Evolutionary conservation across 2,113 vertebrate genomes (phyloP), one percentile per base, ranked within the genome.

Genomic region (Elephas maximus): DNA sequence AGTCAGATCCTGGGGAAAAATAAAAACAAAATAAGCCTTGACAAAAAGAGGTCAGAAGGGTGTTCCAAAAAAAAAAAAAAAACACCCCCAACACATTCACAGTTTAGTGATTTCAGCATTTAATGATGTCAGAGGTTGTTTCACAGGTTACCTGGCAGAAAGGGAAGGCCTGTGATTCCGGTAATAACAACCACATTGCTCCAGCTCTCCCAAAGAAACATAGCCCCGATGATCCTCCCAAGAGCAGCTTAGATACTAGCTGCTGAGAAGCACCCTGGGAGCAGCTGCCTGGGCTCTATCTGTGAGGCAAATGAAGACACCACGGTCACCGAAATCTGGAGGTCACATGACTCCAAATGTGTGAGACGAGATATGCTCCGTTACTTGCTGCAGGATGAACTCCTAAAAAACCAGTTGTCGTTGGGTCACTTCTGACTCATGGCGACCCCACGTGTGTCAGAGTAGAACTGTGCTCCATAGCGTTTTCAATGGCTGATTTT

Each of bases 141-240:
- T 92, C 12, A 28, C 91, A 81, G 90, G 95, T 93, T 94, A 97
- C 91, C 96, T 94, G 88, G 96, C 83, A 95, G 91, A 96, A 69
- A 79, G 71, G 57, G 69, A 81, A 85, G 63, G 91, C 4, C 79
- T 65, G 33, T 11, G 63, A 88, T 76, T 65, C 83, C 41, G 23
- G 80, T 96, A 96, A 96, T 95, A 76, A 62, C 81, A 95, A 96
- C 93, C 95, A 96, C 57, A 93, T 93, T 96, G 67, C 41, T 51
- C 26, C 9, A 30, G 57, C 57, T 87, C 18, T 57, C 41, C 74
- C 86, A 41, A 17, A 17, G 28, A 79, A 79, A 26, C 14, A 48
- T 51, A 48, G 26, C 11, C 45, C 44, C 26, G 10, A 48, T 2
- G 45, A 26, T 26, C 24, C 41, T 45, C 76, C 41, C 24, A 28